Evolutionary conservation across 2,888 invertebrate species (phyloP).

Genomic region (Noctua janthe): DNA sequence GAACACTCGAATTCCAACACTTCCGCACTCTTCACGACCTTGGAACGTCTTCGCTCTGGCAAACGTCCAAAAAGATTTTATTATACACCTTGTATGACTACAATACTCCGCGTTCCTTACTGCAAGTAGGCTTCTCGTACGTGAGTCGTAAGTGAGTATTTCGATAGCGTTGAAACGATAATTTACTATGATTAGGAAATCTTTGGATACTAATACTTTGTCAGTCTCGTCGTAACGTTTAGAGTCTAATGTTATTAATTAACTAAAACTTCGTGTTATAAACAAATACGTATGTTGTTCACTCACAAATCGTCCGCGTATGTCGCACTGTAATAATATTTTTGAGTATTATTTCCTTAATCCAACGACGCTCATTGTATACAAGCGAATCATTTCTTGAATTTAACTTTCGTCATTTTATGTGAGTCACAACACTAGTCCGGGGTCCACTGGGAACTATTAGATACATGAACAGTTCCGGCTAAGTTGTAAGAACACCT

Average conservation of each 20-base stretch:
- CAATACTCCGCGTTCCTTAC: constrained; percentile 35
- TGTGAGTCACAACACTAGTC: constrained; percentile 83
- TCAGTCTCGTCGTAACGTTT: constrained; percentile 74
- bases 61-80: constrained; percentile 62
- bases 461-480: constrained; percentile 79
- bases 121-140: constrained; percentile 50
- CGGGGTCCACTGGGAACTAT: constrained; percentile 73
- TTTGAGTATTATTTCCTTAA: constrained; percentile 81
- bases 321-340: constrained; percentile 69
- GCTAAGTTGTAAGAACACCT: constrained; percentile 71
- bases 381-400: constrained; percentile 81
- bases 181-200: constrained; percentile 75
- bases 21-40: constrained; percentile 65
- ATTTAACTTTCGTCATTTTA: constrained; percentile 90
- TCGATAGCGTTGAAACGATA: constrained; percentile 61
- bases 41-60: constrained; percentile 61
- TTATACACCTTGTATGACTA: constrained; percentile 45
- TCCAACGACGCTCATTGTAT: constrained; percentile 72
- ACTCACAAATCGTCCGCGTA: constrained; percentile 72
- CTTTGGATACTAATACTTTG: constrained; percentile 77
- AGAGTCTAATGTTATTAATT: constrained; percentile 46
- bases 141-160: constrained; percentile 53
- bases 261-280: constrained; percentile 61
- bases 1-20: constrained; percentile 62
- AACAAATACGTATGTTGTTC: constrained; percentile 64